Evolutionary conservation across 2,113 vertebrate genomes (phyloP).

Genomic region (Salvelinus sp.): DNA sequence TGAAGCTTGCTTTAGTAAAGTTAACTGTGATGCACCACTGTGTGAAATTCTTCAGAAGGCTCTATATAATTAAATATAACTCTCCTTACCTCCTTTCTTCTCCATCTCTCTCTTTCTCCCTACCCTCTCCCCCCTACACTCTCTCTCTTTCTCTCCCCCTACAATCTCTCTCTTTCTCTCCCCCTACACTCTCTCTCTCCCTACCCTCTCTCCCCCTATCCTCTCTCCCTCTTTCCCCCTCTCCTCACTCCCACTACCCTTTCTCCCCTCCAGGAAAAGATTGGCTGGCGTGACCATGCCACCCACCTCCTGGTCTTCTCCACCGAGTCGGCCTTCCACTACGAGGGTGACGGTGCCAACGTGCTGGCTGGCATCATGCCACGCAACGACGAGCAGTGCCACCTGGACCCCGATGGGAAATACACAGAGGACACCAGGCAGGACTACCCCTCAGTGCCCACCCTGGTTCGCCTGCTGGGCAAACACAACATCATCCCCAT

Average conservation of each 20-base stretch:
- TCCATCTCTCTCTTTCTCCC: too few relatives aligned
- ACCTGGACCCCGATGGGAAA: constrained; percentile 69
- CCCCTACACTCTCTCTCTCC: too few relatives aligned
- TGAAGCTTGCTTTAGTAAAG: too few relatives aligned
- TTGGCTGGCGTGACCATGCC: constrained; percentile 88
- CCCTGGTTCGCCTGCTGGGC: constrained; percentile 83
- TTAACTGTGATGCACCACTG: too few relatives aligned
- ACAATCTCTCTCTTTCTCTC: too few relatives aligned
- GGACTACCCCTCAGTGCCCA: constrained; percentile 95
- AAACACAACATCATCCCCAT: constrained; percentile 94
- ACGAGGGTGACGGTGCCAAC: constrained; percentile 89
- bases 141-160: too few relatives aligned
- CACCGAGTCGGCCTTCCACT: constrained; percentile 97
- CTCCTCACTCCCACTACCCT: not conserved
- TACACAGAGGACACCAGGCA: constrained; percentile 82
- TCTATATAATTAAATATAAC: too few relatives aligned
- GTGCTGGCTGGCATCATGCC: constrained; percentile 89
- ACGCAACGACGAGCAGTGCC: constrained; percentile 87
- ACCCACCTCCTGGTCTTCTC: constrained; percentile 96
- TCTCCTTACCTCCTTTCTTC: too few relatives aligned
- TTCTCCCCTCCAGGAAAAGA: constrained; percentile 71
- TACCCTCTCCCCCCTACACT: too few relatives aligned
- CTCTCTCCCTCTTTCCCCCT: not conserved
- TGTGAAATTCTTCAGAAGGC: too few relatives aligned
- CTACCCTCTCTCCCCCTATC: not conserved